These are phyloP conservation scores for Arbacia lixula DNA, from an alignment of 53 echinoderm and acorn worm species.

Conservation along the genomic window DNA sequence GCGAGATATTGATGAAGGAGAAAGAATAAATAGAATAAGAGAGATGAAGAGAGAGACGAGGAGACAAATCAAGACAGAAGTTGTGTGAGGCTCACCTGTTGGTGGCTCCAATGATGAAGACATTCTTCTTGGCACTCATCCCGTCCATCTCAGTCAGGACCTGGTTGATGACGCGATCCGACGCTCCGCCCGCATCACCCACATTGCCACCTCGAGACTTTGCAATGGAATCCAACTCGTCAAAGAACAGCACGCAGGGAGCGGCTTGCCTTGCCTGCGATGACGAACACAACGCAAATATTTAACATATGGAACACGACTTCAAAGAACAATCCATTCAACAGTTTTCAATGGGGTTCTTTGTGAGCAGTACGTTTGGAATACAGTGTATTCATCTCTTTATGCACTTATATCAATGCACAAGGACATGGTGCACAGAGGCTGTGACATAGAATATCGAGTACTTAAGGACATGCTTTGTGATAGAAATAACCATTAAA, in stretches of 20 bases:
- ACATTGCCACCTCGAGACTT: constrained; percentile 97
- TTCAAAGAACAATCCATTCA: no score
- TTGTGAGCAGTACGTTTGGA: no score
- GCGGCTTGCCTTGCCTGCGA: constrained; percentile 99
- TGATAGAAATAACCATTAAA: no score
- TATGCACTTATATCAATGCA: no score
- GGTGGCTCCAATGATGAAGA: constrained; percentile 98
- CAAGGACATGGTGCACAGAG: no score
- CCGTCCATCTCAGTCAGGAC: constrained; percentile 97
- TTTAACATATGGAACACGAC: no score
- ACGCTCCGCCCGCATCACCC: constrained; percentile 96
- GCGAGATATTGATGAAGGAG: neutral
- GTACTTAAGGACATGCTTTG: no score
- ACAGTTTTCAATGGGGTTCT: no score
- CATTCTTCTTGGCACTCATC: constrained; percentile 98
- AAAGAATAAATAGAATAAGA: neutral
- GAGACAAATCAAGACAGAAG: neutral
- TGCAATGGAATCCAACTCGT: constrained; percentile 99
- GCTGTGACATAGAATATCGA: no score
- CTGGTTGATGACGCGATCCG: constrained; percentile 98
- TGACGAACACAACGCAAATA: no score
- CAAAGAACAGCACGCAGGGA: constrained; percentile 97
- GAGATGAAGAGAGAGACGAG: neutral
- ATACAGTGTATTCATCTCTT: no score
- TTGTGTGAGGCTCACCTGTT: constrained; percentile 69